Evolutionary conservation across 2,797 vertebrate species (phyloP).

Genomic region (Mus minutoides): DNA sequence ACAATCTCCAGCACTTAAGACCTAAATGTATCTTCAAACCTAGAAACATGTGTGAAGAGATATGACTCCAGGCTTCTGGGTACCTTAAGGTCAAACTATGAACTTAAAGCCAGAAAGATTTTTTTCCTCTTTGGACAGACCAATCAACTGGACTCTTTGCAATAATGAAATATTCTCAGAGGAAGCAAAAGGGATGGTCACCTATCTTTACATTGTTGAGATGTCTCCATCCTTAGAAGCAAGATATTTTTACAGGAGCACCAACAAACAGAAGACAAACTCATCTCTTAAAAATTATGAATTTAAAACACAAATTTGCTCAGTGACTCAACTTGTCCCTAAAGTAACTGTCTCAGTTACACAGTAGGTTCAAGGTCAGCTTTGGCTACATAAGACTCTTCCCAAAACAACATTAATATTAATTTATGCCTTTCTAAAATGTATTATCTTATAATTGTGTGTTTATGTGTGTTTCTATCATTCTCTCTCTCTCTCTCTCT

Average conservation of each 20-base stretch:
- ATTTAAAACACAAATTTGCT: constrained; percentile 54
- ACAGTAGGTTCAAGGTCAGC: background rate
- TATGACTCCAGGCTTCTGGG: background rate
- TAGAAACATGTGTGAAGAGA: background rate
- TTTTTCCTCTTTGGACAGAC: background rate
- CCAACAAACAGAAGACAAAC: background rate
- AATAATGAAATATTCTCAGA: background rate
- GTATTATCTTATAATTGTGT: background rate
- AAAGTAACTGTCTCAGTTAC: background rate
- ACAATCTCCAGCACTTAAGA: background rate
- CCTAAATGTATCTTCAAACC: background rate
- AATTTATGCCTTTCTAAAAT: background rate
- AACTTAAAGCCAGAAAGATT: background rate
- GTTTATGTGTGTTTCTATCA: background rate
- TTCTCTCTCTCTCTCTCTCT: no score
- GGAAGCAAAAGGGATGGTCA: background rate
- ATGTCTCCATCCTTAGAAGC: background rate
- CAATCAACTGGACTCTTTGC: background rate
- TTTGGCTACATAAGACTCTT: no score
- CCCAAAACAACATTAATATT: background rate
- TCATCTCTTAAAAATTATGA: constrained; percentile 4
- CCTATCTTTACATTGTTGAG: background rate
- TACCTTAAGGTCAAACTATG: background rate
- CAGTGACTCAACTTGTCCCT: constrained; percentile 8
- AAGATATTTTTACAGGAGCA: background rate